phyloP scores from a whole-genome alignment of 2,797 vertebrate species.

The Vipera latastei region DNA sequence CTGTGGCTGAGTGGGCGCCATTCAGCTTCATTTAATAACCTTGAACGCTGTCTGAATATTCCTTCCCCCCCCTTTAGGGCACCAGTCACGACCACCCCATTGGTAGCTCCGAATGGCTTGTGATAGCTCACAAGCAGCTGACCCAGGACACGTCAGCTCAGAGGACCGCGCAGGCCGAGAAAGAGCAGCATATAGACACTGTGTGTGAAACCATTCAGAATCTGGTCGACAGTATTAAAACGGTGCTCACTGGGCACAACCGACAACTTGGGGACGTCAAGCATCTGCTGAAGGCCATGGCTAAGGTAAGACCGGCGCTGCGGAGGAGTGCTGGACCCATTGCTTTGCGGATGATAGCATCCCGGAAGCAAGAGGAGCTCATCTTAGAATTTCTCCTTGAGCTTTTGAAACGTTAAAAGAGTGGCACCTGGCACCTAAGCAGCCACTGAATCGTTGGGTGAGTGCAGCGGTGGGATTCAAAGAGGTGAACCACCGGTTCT shows the following conservation, averaged over 20 bases:
- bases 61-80: constrained; percentile 70
- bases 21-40: constrained; percentile 30
- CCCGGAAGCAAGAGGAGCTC: neutral
- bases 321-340: neutral
- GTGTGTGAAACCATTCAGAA: constrained; percentile 91
- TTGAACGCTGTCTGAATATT: constrained; percentile 28
- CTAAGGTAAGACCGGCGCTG: constrained; percentile 81
- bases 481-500: too few relatives aligned
- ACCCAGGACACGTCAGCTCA: constrained; percentile 85
- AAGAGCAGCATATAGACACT: constrained; percentile 89
- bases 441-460: neutral
- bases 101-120: constrained; percentile 91
- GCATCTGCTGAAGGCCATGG: constrained; percentile 95
- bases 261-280: constrained; percentile 95
- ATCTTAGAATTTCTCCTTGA: neutral
- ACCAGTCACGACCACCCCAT: constrained; percentile 85
- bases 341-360: neutral
- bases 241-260: constrained; percentile 91
- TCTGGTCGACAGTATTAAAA: constrained; percentile 94
- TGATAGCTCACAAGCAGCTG: constrained; percentile 88
- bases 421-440: neutral
- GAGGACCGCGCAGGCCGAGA: constrained; percentile 84
- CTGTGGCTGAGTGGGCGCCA: neutral
- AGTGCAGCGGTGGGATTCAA: too few relatives aligned
- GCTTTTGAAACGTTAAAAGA: neutral